A percentile compares a stretch with the other conserved stretches of the same genome.
Conservation (phyloP, 2,797 vertebrate species). For the Rhinella marina region DNA sequence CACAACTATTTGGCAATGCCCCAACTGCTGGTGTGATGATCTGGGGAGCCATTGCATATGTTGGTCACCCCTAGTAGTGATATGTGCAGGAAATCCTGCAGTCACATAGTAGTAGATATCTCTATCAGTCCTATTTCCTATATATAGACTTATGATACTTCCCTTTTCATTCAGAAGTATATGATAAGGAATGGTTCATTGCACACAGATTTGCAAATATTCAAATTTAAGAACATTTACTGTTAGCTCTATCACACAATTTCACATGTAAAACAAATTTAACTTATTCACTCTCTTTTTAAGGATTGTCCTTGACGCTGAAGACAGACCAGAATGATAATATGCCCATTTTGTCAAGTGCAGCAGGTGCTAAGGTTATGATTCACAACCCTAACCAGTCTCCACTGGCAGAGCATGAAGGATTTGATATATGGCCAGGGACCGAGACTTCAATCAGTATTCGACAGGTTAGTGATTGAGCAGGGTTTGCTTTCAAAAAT, state of each 20-base stretch:
- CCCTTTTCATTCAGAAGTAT: neutral
- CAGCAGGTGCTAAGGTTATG: constrained; percentile 70
- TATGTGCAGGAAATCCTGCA: no score
- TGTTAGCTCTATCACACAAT: neutral
- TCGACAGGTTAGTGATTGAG: constrained; percentile 66
- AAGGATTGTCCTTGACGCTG: constrained; percentile 73
- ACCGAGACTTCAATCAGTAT: constrained; percentile 71
- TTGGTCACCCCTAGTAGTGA: no score
- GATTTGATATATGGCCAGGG: constrained; percentile 72
- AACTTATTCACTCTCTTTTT: neutral
- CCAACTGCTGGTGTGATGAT: no score
- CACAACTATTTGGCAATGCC: no score
- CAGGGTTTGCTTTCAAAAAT: neutral
- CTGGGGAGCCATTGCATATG: no score
- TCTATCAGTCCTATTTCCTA: no score
- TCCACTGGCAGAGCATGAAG: constrained; percentile 71
- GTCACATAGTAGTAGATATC: no score
- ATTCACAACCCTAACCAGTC: constrained; percentile 71
- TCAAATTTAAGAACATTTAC: neutral
- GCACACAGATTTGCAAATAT: neutral
- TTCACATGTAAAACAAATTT: neutral
- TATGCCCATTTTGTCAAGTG: constrained; percentile 69
- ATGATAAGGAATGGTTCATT: neutral
- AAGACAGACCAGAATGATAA: constrained; percentile 66
- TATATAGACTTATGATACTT: neutral